These are phyloP conservation scores for Rhyacophila brunnea DNA, from an alignment of 1,140 invertebrate species.

Conservation along the genomic window DNA sequence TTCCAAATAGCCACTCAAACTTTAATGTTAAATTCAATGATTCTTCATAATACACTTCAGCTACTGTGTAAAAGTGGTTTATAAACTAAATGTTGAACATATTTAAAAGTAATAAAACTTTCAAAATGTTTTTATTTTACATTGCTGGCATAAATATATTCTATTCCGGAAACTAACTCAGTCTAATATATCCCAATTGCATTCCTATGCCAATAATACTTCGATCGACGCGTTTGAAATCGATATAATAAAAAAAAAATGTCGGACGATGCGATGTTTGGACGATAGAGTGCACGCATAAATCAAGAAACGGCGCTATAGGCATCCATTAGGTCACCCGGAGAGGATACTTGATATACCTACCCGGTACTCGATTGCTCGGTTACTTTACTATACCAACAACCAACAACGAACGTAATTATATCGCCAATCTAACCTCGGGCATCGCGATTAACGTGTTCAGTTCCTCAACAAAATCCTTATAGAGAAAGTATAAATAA, in stretches of 20 bases:
- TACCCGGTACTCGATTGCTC: too few relatives aligned
- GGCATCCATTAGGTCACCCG: conserved; percentile 14
- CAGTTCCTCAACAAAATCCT: background rate
- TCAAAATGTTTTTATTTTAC: too few relatives aligned
- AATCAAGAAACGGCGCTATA: conserved; percentile 8
- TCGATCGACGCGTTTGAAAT: background rate
- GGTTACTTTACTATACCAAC: conserved; percentile 12
- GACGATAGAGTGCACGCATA: conserved; percentile 7
- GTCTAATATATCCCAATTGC: too few relatives aligned
- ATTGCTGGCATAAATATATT: too few relatives aligned
- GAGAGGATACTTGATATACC: background rate
- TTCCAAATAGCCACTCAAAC: too few relatives aligned
- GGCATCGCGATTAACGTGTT: background rate
- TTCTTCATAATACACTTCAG: too few relatives aligned
- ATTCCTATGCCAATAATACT: too few relatives aligned
- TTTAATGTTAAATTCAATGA: too few relatives aligned
- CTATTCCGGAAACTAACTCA: too few relatives aligned
- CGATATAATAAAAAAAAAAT: background rate
- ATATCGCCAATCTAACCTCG: conserved; percentile 18
- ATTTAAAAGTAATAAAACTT: too few relatives aligned
- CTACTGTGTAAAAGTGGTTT: too few relatives aligned
- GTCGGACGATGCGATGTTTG: background rate
- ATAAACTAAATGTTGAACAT: too few relatives aligned
- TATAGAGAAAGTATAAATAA: background rate
- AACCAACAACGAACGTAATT: conserved; percentile 27